phyloP scores from a whole-genome alignment of 2,888 invertebrate genomes.

The Macaria notata region DNA sequence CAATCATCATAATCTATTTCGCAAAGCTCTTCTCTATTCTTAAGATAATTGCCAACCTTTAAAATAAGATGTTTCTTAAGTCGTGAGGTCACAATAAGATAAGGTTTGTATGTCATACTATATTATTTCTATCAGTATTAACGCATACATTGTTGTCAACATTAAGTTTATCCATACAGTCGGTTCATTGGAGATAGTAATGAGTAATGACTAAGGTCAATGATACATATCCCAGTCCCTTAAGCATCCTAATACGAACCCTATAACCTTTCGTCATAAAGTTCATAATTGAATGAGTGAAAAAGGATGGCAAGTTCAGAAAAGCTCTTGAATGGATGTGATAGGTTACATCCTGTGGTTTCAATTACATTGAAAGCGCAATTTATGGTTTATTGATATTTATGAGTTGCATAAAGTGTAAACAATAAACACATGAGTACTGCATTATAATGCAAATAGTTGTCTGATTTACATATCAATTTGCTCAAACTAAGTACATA shows the following conservation, averaged over 20 bases:
- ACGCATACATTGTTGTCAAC: too few relatives aligned
- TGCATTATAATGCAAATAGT: not conserved
- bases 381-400: slow-evolving; percentile 42
- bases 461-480: not conserved
- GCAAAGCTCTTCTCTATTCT: too few relatives aligned
- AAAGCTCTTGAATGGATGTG: slow-evolving; percentile 67
- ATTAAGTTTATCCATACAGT: slow-evolving; percentile 37
- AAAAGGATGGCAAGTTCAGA: slow-evolving; percentile 48
- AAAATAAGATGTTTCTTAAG: too few relatives aligned
- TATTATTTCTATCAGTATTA: too few relatives aligned
- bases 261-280: slow-evolving; percentile 34
- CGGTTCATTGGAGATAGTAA: slow-evolving; percentile 48
- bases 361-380: slow-evolving; percentile 69
- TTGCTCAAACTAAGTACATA: too few relatives aligned
- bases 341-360: slow-evolving; percentile 75
- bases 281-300: slow-evolving; percentile 32
- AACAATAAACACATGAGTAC: slow-evolving; percentile 7
- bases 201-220: slow-evolving; percentile 53
- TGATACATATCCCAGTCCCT: slow-evolving; percentile 45
- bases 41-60: too few relatives aligned
- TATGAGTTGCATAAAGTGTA: slow-evolving; percentile 9
- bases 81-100: too few relatives aligned
- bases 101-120: too few relatives aligned
- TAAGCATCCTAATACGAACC: slow-evolving; percentile 34
- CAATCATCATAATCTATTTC: too few relatives aligned